Base-by-base conservation (phyloP, 2,113 vertebrate species). In the Emydura subglobosa region DNA sequence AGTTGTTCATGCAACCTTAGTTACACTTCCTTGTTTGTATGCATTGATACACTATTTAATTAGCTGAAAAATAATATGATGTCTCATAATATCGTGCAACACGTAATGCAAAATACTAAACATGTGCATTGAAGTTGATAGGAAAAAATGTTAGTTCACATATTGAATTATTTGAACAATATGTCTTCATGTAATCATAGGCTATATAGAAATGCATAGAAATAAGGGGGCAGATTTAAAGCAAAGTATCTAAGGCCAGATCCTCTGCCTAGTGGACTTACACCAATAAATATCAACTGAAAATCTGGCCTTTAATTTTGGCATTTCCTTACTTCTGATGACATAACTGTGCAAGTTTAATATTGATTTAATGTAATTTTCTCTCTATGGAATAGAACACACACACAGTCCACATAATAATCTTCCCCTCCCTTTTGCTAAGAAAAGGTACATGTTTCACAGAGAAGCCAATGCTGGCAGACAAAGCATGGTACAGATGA, bases 11-110 rank as follows among this genome's bases (percentile, higher is more conserved):
- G 16, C 1, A 4, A 19, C 21, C 49, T 44, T 76, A 89, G 29
- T 14, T 74, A 2, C 7, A 4, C 29, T 29, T 5, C 76, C 13
- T 21, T 39, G 6, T n/a, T 82, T 11, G n/a, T 2, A 54, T 65
- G 1, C 0, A 34, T 0, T 25, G 12, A n/a, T 65, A 4, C 14
- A n/a, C 16, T 13, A 88, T 8, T 29, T 21, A 57, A 83, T 39
- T 42, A 44, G 42, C 31, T 13, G 34, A 92, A 68, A 82, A 31
- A 17, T 5, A 76, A 1, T 29, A 3, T n/a, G 7, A 34, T 17
- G 31, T n/a, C 17, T 42, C 57, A 86, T 51, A 49, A 2, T 4
- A 83, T 4, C 68, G 47, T 1, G 17, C 25, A 39, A 49, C 3
- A 55, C 4, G 5, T 17, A 72, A 96, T 87, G 27, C 6, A 88